Percentiles rank a stretch among this genome's conserved stretches.
These are phyloP conservation scores for Eubasilissa splendida DNA, from an alignment of 2,888 invertebrate species.

Conservation along the genomic window DNA sequence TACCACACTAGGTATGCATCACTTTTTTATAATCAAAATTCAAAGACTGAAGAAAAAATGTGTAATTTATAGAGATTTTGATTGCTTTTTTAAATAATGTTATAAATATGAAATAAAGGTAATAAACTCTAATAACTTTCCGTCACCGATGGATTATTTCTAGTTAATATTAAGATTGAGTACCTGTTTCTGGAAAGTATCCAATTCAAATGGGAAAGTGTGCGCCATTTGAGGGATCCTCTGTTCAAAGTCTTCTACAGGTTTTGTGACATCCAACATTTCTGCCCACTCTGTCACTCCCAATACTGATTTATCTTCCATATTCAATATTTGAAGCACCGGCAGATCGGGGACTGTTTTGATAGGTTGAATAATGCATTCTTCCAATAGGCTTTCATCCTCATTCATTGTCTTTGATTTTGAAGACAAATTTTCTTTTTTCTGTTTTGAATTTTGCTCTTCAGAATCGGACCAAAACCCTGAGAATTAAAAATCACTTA, in stretches of 20 bases:
- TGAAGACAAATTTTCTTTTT: slow-evolving; percentile 58
- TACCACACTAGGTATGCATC: too few species aligned
- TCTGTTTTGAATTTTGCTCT: slow-evolving; percentile 55
- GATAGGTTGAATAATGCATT: slow-evolving; percentile 66
- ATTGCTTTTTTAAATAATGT: too few species aligned
- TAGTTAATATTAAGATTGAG: background rate
- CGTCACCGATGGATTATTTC: too few species aligned
- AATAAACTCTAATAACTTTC: too few species aligned
- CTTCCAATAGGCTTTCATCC: slow-evolving; percentile 67
- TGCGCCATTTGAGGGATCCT: slow-evolving; percentile 89
- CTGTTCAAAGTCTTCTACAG: slow-evolving; percentile 86
- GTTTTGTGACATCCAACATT: slow-evolving; percentile 85
- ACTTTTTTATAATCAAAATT: too few species aligned
- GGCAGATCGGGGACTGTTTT: slow-evolving; percentile 72
- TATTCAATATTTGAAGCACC: slow-evolving; percentile 79
- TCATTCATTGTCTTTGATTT: slow-evolving; percentile 60
- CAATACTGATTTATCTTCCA: slow-evolving; percentile 65
- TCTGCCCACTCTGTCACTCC: slow-evolving; percentile 89
- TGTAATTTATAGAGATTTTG: too few species aligned
- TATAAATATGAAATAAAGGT: too few species aligned
- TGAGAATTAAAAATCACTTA: slow-evolving; percentile 56
- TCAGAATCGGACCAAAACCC: slow-evolving; percentile 71
- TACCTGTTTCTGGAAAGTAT: slow-evolving; percentile 95
- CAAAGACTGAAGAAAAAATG: too few species aligned
- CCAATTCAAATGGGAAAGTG: slow-evolving; percentile 91